A percentile compares a stretch with the other conserved stretches of the same genome.
Conservation (phyloP, 2,888 invertebrate genomes). For the Sinopyrophorus schimmeli region DNA sequence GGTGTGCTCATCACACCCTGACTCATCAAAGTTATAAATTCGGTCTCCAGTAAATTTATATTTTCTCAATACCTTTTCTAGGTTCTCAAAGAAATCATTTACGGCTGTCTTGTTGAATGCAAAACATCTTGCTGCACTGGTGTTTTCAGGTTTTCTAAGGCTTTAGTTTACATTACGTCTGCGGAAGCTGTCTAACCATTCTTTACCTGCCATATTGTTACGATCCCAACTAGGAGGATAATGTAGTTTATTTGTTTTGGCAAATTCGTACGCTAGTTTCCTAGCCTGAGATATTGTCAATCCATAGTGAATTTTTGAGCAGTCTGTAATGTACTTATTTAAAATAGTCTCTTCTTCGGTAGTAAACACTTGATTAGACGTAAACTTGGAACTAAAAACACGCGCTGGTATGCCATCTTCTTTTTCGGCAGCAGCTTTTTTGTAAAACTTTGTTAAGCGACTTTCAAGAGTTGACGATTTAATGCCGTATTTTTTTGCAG, state of each 20-base stretch:
- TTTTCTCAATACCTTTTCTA: constrained; percentile 20
- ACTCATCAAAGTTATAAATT: constrained; percentile 42
- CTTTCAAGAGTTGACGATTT: too few species aligned
- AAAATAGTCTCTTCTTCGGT: constrained; percentile 31
- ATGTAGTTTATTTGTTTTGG: constrained; percentile 9
- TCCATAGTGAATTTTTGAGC: constrained; percentile 39
- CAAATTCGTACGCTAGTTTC: constrained; percentile 25
- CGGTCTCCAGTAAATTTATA: constrained; percentile 28
- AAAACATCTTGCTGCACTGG: constrained; percentile 28
- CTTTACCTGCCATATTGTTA: constrained; percentile 24
- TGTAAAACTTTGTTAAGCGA: too few species aligned
- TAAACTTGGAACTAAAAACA: constrained; percentile 32
- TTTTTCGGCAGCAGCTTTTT: too few species aligned
- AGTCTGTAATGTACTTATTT: constrained; percentile 31
- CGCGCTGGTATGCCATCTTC: too few species aligned
- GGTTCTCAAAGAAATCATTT: constrained; percentile 21
- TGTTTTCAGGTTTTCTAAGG: constrained; percentile 35
- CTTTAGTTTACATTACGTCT: constrained; percentile 20
- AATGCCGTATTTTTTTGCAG: too few species aligned
- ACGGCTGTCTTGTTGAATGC: constrained; percentile 19
- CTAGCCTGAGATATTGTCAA: constrained; percentile 27
- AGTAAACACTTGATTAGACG: constrained; percentile 33
- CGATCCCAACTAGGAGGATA: constrained; percentile 15
- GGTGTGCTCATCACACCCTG: constrained; percentile 36
- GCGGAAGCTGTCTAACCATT: constrained; percentile 31